Conservation (phyloP, 2,888 invertebrate species). For the Balanococcus diminutus region DNA sequence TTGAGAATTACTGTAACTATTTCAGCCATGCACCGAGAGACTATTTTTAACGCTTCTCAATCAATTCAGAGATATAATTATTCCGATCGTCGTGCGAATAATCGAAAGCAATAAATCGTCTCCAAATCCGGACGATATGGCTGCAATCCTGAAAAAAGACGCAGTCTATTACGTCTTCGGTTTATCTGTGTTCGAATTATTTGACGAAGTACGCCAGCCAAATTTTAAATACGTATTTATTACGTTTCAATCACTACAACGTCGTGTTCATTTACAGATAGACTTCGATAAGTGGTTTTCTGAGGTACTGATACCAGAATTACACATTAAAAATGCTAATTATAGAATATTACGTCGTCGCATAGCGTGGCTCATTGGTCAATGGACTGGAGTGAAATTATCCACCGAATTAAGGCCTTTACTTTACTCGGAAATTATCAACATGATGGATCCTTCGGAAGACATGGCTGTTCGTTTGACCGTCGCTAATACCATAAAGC, state of each 20-base stretch:
- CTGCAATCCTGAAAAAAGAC: slow-evolving; percentile 84
- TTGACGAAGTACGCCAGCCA: slow-evolving; percentile 73
- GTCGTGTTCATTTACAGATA: slow-evolving; percentile 71
- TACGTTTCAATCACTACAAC: too few species aligned
- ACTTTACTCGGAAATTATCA: slow-evolving; percentile 78
- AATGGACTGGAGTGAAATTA: slow-evolving; percentile 77
- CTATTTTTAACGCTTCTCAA: slow-evolving; percentile 84
- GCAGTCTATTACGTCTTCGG: slow-evolving; percentile 93
- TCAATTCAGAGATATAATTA: slow-evolving; percentile 74
- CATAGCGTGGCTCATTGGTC: slow-evolving; percentile 82
- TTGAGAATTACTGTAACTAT: slow-evolving; percentile 57
- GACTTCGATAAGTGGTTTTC: slow-evolving; percentile 94
- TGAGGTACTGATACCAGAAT: slow-evolving; percentile 78
- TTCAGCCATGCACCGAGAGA: slow-evolving; percentile 84
- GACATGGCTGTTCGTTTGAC: slow-evolving; percentile 89
- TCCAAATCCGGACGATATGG: slow-evolving; percentile 73
- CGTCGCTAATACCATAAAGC: slow-evolving; percentile 81
- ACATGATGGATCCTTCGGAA: slow-evolving; percentile 75
- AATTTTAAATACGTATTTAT: background rate
- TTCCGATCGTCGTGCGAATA: slow-evolving; percentile 76
- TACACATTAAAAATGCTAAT: slow-evolving; percentile 80
- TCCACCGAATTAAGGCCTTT: slow-evolving; percentile 78
- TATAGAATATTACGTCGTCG: slow-evolving; percentile 83
- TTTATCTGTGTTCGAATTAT: slow-evolving; percentile 84
- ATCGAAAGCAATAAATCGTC: slow-evolving; percentile 72